Percentiles rank a stretch among this genome's conserved stretches.
These are phyloP conservation scores for Myrmecophaga tridactyla DNA, from an alignment of 2,113 vertebrate species.

Conservation along the genomic window DNA sequence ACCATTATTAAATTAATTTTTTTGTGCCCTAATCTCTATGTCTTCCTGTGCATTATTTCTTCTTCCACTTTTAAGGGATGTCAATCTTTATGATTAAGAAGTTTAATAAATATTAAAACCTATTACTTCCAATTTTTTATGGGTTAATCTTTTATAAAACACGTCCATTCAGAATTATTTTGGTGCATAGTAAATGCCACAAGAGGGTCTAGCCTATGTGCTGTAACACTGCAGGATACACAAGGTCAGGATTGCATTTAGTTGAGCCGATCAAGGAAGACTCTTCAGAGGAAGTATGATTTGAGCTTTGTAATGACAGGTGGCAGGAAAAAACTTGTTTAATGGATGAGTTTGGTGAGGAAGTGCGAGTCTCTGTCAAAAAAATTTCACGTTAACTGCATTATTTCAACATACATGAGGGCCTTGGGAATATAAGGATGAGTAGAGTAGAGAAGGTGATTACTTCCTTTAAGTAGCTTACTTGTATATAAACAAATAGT, in stretches of 20 bases:
- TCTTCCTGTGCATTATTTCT: neutral
- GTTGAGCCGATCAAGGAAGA: neutral
- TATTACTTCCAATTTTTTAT: neutral
- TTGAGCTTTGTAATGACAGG: neutral
- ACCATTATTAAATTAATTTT: neutral
- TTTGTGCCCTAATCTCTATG: neutral
- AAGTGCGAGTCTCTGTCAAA: neutral
- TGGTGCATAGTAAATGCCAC: neutral
- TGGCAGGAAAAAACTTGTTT: neutral
- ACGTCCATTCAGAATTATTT: neutral
- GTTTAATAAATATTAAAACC: neutral
- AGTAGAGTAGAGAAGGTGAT: neutral
- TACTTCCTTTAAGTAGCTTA: neutral
- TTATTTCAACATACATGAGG: neutral
- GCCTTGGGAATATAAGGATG: neutral
- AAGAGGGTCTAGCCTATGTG: neutral
- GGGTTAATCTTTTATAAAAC: neutral
- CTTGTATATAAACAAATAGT: neutral
- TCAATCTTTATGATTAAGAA: neutral
- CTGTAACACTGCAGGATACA: neutral
- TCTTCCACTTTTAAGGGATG: neutral
- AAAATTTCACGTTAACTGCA: neutral
- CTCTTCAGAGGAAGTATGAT: neutral
- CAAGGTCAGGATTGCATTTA: neutral
- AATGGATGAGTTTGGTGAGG: neutral